Evolutionary conservation across 2,113 vertebrate genomes (phyloP).

Genomic region (Myotis davidii): DNA sequence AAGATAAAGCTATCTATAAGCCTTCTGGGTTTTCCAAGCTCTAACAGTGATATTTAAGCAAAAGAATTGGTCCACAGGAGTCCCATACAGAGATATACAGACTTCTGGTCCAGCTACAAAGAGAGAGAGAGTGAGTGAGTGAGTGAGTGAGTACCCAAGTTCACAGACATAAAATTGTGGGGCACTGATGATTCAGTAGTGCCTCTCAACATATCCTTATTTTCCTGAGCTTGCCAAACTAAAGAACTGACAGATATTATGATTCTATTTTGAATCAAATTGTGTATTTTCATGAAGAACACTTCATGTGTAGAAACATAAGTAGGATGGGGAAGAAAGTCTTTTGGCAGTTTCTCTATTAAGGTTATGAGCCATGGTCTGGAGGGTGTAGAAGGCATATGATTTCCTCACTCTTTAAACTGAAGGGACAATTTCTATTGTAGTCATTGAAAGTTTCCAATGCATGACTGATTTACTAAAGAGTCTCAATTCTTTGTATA

Average conservation of each 20-base stretch:
- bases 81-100: not conserved
- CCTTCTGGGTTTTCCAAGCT: not conserved
- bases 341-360: not conserved
- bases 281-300: not conserved
- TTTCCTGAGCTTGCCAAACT: not conserved
- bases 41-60: not conserved
- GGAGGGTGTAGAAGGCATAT: fast-evolving
- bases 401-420: not conserved
- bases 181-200: not conserved
- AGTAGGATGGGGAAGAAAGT: not conserved
- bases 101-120: not conserved
- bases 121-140: not conserved
- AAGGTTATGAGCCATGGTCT: not conserved
- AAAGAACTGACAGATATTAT: not conserved
- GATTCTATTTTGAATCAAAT: not conserved
- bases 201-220: not conserved
- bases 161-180: not conserved
- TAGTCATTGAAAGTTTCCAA: not conserved
- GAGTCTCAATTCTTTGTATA: not conserved
- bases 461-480: not conserved
- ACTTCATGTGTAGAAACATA: not conserved
- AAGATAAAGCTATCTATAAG: not conserved
- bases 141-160: not conserved
- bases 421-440: not conserved
- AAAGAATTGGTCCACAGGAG: not conserved